Percentiles rank a stretch among this genome's conserved stretches.
Conservation (phyloP, 2,113 vertebrate species). For the Siniperca knerii region DNA sequence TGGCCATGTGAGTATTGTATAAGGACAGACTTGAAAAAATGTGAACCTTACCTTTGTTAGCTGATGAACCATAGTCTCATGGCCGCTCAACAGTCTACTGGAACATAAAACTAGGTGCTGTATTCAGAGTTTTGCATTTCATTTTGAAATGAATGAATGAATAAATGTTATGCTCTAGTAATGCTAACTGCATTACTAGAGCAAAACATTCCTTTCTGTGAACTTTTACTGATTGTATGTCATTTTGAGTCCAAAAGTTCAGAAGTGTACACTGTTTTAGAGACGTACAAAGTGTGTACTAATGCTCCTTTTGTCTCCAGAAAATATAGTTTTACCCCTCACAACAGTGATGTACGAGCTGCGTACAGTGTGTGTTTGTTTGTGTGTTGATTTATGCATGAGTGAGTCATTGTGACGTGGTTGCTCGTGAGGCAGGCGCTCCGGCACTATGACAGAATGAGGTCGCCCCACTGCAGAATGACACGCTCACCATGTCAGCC, state of each 20-base stretch:
- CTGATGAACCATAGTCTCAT: neutral
- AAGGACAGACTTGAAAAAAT: neutral
- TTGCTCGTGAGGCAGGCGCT: slow-evolving; percentile 71
- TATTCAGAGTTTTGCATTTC: neutral
- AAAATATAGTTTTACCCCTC: slow-evolving; percentile 23
- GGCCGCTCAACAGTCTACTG: neutral
- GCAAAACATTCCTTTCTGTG: neutral
- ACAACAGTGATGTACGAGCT: slow-evolving; percentile 39
- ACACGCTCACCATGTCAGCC: slow-evolving; percentile 74
- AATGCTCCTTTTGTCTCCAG: slow-evolving; percentile 27
- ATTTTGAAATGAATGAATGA: slow-evolving; percentile 1
- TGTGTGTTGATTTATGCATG: slow-evolving; percentile 75
- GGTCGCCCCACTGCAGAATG: slow-evolving; percentile 76
- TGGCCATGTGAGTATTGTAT: neutral
- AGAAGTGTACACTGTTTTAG: neutral
- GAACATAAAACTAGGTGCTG: neutral
- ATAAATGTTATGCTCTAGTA: neutral
- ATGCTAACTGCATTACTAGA: neutral
- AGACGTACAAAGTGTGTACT: slow-evolving; percentile 26
- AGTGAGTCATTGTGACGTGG: slow-evolving; percentile 71
- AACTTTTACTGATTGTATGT: neutral
- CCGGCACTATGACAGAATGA: slow-evolving; percentile 85
- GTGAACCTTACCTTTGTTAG: neutral
- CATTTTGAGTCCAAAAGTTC: neutral
- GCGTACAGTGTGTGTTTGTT: slow-evolving; percentile 43